Evolutionary conservation across 2,888 invertebrate genomes (phyloP).

Genomic region (Mantis religiosa): DNA sequence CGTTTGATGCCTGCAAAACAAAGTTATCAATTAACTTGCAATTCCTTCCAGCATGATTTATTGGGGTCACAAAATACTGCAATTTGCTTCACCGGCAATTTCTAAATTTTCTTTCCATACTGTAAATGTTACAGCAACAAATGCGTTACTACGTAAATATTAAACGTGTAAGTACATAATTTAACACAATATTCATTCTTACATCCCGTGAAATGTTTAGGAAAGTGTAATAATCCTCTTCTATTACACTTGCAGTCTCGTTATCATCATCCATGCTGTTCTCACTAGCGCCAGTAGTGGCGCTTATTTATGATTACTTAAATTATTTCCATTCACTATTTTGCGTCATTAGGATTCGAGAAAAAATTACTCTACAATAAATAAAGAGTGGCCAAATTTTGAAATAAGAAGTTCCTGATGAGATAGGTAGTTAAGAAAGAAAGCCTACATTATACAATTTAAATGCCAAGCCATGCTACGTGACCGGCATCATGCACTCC

Average conservation of each 20-base stretch:
- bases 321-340: not conserved
- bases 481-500: not conserved
- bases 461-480: not conserved
- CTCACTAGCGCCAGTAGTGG: not conserved
- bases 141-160: not conserved
- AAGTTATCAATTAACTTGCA: conserved; percentile 22
- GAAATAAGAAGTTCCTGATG: too few species aligned
- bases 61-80: not conserved
- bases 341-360: not conserved
- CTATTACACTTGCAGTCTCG: conserved; percentile 38
- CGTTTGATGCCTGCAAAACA: conserved; percentile 72
- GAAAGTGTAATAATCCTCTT: conserved; percentile 86
- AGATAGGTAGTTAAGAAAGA: too few species aligned
- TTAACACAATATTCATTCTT: conserved; percentile 41
- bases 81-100: not conserved
- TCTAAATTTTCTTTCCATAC: not conserved
- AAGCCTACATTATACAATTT: too few species aligned
- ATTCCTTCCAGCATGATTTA: not conserved
- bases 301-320: not conserved
- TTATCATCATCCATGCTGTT: conserved; percentile 30
- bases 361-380: not conserved
- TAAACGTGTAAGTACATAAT: not conserved
- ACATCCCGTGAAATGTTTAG: conserved; percentile 81
- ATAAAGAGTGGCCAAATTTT: not conserved
- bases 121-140: not conserved